These are phyloP conservation scores for Eurystomus glaucurus DNA, from an alignment of 2,797 vertebrate genomes.

Conservation along the genomic window DNA sequence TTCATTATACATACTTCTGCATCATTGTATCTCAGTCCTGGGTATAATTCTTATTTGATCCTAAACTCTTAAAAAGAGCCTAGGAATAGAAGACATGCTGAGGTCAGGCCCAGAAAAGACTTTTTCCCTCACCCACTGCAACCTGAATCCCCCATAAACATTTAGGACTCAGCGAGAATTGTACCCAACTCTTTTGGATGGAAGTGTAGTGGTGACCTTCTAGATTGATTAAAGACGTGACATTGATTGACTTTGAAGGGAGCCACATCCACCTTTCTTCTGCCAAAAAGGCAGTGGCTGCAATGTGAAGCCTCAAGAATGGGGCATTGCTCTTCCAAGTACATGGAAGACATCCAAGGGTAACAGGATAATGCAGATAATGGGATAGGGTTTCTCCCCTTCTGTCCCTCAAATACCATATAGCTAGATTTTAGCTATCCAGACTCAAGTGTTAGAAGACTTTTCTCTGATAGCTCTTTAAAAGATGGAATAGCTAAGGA, in stretches of 20 bases:
- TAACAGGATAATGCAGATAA: constrained; percentile 68
- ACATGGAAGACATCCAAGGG: constrained; percentile 75
- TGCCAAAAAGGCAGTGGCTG: constrained; percentile 73
- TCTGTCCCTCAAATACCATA: constrained; percentile 55
- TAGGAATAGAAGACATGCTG: constrained; percentile 16
- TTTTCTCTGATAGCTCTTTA: constrained; percentile 26
- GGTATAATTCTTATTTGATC: neutral
- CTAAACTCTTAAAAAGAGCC: neutral
- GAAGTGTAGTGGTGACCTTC: constrained; percentile 42
- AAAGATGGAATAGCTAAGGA: constrained; percentile 40
- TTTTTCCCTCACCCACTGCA: constrained; percentile 34
- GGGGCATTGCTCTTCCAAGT: constrained; percentile 71
- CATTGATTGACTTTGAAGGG: constrained; percentile 75
- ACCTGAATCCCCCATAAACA: constrained; percentile 46
- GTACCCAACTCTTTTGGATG: constrained; percentile 49
- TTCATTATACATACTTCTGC: neutral
- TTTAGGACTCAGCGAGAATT: constrained; percentile 63
- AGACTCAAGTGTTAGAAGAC: neutral
- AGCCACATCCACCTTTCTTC: constrained; percentile 74
- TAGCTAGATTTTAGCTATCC: constrained; percentile 25
- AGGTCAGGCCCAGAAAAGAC: constrained; percentile 33
- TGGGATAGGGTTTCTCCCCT: constrained; percentile 71
- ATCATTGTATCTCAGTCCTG: neutral
- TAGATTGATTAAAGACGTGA: constrained; percentile 63
- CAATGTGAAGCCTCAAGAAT: constrained; percentile 70